These are phyloP conservation scores for Gopherus evgoodei DNA, from an alignment of 2,113 vertebrate genomes.

Conservation along the genomic window DNA sequence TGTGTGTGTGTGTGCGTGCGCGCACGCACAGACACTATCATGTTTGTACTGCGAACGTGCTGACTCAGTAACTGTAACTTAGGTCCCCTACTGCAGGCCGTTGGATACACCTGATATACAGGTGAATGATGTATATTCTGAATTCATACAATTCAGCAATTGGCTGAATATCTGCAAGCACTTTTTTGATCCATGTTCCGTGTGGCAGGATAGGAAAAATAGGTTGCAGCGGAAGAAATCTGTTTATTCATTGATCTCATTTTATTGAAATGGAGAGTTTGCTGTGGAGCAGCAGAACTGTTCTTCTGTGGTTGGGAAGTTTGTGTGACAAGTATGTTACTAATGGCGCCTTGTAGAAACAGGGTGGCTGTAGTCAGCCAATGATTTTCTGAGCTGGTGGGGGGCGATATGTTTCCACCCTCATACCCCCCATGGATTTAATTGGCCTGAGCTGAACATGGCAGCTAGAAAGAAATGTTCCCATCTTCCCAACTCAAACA, in stretches of 20 bases:
- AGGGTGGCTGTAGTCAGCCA: not conserved
- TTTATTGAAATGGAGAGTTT: fast-evolving
- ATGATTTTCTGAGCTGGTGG: not conserved
- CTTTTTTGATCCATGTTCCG: not conserved
- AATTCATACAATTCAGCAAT: not conserved
- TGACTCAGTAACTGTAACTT: not conserved
- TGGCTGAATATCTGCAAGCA: not conserved
- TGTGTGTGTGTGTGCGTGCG: too few relatives aligned
- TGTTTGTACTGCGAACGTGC: not conserved
- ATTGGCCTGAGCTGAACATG: conserved; percentile 14
- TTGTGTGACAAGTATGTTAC: not conserved
- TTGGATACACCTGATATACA: not conserved
- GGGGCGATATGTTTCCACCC: not conserved
- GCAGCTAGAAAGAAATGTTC: conserved; percentile 59
- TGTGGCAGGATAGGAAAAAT: not conserved
- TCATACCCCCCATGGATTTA: fast-evolving
- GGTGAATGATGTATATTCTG: not conserved
- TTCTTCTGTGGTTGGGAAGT: not conserved
- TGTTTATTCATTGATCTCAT: not conserved
- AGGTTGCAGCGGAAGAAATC: not conserved
- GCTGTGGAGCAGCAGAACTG: fast-evolving
- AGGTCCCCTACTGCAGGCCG: not conserved
- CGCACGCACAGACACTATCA: not conserved
- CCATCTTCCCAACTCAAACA: conserved; percentile 74
- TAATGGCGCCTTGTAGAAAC: fast-evolving